phyloP scores from a whole-genome alignment of 2,888 invertebrate genomes.

The Lasioglossum villosulum region DNA sequence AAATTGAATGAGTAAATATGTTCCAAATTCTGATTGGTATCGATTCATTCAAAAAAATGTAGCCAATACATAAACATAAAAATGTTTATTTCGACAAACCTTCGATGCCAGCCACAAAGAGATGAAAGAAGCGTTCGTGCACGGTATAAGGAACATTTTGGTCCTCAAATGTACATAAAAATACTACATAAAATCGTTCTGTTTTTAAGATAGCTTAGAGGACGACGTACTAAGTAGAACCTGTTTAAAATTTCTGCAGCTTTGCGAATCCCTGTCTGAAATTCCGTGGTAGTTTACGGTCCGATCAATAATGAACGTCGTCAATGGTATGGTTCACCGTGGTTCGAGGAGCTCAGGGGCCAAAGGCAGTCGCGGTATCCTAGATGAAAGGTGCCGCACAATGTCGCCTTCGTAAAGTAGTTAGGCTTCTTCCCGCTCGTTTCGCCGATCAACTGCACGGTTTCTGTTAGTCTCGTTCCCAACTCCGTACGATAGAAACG shows the following conservation, averaged over 20 bases:
- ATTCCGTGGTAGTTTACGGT: not conserved
- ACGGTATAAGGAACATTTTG: too few species aligned
- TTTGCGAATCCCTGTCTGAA: not conserved
- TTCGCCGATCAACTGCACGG: slow-evolving; percentile 1
- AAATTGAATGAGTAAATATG: too few species aligned
- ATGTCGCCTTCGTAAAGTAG: slow-evolving; percentile 79
- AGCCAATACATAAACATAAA: too few species aligned
- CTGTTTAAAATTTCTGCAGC: not conserved
- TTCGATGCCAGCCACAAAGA: too few species aligned
- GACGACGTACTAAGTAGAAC: not conserved
- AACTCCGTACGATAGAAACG: slow-evolving; percentile 56
- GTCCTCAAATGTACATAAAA: too few species aligned
- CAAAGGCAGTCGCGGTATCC: slow-evolving; percentile 56
- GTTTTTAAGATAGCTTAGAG: not conserved
- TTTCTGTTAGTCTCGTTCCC: slow-evolving; percentile 29
- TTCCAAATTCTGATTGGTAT: too few species aligned
- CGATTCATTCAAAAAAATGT: too few species aligned
- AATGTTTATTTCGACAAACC: too few species aligned
- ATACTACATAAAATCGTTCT: not conserved
- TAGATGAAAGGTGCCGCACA: slow-evolving; percentile 79
- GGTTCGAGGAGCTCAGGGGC: slow-evolving; percentile 16
- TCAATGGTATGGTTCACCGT: slow-evolving; percentile 1
- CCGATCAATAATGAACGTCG: slow-evolving; percentile 24
- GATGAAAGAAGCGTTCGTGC: too few species aligned
- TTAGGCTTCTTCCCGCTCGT: slow-evolving; percentile 48